Conservation (phyloP, 2,113 vertebrate genomes). For the Grallaria varia region DNA sequence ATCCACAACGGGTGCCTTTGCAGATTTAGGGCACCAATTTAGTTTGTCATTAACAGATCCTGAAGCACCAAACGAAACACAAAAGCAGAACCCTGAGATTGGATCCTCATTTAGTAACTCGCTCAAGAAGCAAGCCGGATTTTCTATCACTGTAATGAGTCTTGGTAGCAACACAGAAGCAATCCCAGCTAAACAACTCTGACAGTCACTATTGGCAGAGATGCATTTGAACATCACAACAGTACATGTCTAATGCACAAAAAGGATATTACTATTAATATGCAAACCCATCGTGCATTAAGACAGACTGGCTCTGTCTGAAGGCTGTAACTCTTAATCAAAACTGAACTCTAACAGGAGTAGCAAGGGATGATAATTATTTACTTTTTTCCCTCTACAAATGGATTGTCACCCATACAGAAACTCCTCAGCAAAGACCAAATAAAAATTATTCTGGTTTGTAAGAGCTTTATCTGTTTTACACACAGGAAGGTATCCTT, state of each 20-base stretch:
- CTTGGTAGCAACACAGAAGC: background rate
- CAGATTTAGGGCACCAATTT: background rate
- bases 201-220: background rate
- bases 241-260: background rate
- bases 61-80: background rate
- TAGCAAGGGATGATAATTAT: background rate
- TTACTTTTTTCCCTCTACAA: background rate
- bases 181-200: background rate
- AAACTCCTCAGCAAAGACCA: background rate
- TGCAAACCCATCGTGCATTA: background rate
- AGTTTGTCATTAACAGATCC: background rate
- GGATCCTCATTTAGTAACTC: background rate
- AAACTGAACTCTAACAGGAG: constrained; percentile 23
- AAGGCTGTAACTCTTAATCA: background rate
- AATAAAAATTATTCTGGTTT: background rate
- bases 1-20: background rate
- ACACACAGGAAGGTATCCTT: background rate
- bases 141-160: background rate
- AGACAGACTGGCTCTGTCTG: background rate
- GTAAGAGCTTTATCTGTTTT: background rate
- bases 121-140: background rate
- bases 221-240: background rate
- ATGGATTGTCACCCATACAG: background rate
- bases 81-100: background rate
- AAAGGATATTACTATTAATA: background rate